Evolutionary conservation across 2,113 vertebrate genomes (phyloP).

Genomic region (Heptranchias perlo): DNA sequence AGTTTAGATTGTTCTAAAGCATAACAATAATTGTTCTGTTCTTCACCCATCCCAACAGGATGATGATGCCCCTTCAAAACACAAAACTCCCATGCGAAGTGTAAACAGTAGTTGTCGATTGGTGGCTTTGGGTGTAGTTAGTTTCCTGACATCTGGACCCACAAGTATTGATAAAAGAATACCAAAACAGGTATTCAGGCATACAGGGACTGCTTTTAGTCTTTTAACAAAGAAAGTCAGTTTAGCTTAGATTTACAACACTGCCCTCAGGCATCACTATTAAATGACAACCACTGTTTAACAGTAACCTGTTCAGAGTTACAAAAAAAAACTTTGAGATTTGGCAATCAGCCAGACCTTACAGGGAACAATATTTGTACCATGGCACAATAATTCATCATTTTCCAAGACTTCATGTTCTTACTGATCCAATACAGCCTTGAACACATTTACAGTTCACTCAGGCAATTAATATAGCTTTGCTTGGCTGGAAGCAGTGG

Average conservation of each 20-base stretch:
- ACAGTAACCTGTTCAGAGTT: not conserved
- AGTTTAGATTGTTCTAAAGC: not conserved
- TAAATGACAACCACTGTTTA: not conserved
- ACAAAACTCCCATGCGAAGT: not conserved
- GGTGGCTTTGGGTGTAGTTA: not conserved
- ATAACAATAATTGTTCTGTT: not conserved
- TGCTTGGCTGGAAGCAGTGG: constrained; percentile 11
- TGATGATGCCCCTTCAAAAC: not conserved
- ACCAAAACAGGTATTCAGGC: not conserved
- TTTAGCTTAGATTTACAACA: not conserved
- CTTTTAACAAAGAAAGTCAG: not conserved
- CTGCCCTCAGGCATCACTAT: not conserved
- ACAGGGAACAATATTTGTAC: not conserved
- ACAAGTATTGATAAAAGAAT: not conserved
- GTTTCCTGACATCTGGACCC: not conserved
- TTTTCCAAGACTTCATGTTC: constrained; percentile 27
- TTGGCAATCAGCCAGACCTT: not conserved
- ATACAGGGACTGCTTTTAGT: not conserved
- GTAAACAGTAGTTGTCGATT: not conserved
- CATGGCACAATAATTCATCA: constrained; percentile 3
- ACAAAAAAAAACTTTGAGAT: not conserved
- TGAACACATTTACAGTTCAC: constrained; percentile 24
- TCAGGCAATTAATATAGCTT: constrained; percentile 28
- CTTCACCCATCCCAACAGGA: not conserved
- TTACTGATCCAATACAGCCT: constrained; percentile 13